Percentiles rank a stretch among this genome's conserved stretches.
phyloP scores from a whole-genome alignment of 2,113 vertebrate species.

The Mastomys coucha region DNA sequence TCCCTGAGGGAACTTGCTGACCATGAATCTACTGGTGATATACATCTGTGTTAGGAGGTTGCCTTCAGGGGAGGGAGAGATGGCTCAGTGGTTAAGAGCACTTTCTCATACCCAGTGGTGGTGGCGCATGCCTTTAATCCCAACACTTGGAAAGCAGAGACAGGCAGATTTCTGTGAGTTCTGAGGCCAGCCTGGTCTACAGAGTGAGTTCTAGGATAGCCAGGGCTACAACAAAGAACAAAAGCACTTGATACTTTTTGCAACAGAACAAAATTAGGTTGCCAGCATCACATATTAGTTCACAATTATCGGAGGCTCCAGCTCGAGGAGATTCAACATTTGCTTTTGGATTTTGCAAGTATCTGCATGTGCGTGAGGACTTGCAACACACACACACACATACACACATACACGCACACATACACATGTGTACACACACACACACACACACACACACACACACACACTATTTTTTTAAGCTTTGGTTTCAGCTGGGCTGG shows the following conservation, averaged over 20 bases:
- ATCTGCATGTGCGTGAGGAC: not conserved
- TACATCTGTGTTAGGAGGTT: not conserved
- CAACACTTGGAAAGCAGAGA: not conserved
- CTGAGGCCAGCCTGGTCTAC: not conserved
- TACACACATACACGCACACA: too few species aligned
- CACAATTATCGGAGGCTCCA: not conserved
- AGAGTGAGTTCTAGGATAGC: not conserved
- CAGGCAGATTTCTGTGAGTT: not conserved
- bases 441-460: not conserved
- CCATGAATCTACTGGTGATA: not conserved
- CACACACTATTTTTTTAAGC: not conserved
- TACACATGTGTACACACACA: too few species aligned
- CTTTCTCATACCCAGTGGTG: not conserved
- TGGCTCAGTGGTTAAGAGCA: not conserved
- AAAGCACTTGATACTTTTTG: not conserved
- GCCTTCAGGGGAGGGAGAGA: not conserved
- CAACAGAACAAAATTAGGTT: not conserved
- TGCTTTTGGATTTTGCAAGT: not conserved
- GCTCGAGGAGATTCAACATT: too few species aligned
- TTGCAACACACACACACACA: not conserved
- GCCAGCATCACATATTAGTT: not conserved
- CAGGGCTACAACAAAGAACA: not conserved
- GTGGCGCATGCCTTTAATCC: not conserved
- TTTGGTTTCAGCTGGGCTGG: not conserved
- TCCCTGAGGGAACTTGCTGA: not conserved